Base-by-base conservation (phyloP, 2,888 invertebrate genomes). In the Chymomyza caudatula region DNA sequence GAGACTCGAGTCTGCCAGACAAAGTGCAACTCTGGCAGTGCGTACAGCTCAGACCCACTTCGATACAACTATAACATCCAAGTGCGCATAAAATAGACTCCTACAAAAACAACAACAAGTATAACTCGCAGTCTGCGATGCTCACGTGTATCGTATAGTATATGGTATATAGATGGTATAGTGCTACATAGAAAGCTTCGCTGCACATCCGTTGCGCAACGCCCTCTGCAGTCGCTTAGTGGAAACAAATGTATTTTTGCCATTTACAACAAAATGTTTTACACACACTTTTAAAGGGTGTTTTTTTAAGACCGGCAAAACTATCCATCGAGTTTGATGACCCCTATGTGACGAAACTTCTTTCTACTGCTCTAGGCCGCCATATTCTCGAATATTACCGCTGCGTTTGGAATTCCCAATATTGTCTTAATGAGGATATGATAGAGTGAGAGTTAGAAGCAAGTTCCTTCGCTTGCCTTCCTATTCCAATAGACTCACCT, bases 121-220 rank as follows among this genome's bases (percentile, higher is more conserved):
- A 3, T 61, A 17, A 52, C 23, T 15, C 19, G 2, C 15, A 17
- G 42, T 2, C 43, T 37, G 29, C 11, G 29, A 37, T 37, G 29
- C 29, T 37, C 29, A 37, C 29, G 29, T 37, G 29, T 37, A 37
- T 20, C 20, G 22, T 13, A 42, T 43, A 56, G 53, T 65, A 23
- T 51, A 60, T 63, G 60, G 57, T 60, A 22, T 53, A 51, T 20
- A 57, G 51, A 57, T n/a, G n/a, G n/a, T n/a, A n/a, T 54, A 37
- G 23, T 22, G 23, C 53, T 19, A 42, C 17, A 55, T 42, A 65
- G 60, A 68, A 65, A 55, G 57, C 61, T 73, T 69, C 67, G 67
- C 66, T 71, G 74, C 78, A 77, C 78, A 78, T 76, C 78, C 81
- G 81, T 68, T 77, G 76, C 71, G 57, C 62, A 69, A 69, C 73